A percentile compares a stretch with the other conserved stretches of the same genome.
Evolutionary conservation across 2,797 vertebrate species (phyloP).

Genomic region (Poeciliopsis infans): DNA sequence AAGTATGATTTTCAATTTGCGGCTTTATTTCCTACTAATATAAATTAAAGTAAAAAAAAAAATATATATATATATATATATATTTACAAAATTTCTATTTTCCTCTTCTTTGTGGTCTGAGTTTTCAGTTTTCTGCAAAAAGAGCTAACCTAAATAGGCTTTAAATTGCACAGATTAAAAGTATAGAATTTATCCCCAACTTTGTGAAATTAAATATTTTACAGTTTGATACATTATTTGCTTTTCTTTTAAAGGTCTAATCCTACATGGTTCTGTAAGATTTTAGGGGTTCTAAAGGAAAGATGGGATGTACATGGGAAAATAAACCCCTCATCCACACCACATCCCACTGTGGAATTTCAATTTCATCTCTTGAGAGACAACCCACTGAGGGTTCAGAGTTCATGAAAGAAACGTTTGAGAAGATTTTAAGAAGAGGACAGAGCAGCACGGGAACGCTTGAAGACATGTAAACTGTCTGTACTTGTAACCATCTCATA

Average conservation of each 20-base stretch:
- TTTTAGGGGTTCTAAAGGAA: slow-evolving; percentile 52
- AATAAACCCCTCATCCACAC: slow-evolving; percentile 16
- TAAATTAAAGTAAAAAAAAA: background rate
- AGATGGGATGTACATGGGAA: slow-evolving; percentile 58
- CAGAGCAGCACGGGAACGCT: slow-evolving; percentile 25
- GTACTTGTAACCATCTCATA: slow-evolving; percentile 1
- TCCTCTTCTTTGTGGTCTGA: background rate
- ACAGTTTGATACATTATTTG: background rate
- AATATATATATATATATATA: too few species aligned
- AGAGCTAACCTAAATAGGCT: background rate
- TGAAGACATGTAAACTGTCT: slow-evolving; percentile 22
- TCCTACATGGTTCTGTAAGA: slow-evolving; percentile 60
- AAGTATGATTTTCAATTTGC: background rate
- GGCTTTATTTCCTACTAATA: background rate
- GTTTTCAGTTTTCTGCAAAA: background rate
- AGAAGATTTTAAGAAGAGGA: slow-evolving; percentile 33
- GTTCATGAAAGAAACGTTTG: slow-evolving; percentile 64
- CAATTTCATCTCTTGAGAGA: slow-evolving; percentile 65
- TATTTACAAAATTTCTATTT: background rate
- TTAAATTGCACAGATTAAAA: background rate
- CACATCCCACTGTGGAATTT: slow-evolving; percentile 46
- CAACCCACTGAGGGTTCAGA: slow-evolving; percentile 59
- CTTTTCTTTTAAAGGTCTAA: slow-evolving; percentile 17
- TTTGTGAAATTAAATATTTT: background rate
- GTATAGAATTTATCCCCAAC: background rate